Evolutionary conservation across 2,113 vertebrate genomes (phyloP).

Genomic region (Hystrix cristata): DNA sequence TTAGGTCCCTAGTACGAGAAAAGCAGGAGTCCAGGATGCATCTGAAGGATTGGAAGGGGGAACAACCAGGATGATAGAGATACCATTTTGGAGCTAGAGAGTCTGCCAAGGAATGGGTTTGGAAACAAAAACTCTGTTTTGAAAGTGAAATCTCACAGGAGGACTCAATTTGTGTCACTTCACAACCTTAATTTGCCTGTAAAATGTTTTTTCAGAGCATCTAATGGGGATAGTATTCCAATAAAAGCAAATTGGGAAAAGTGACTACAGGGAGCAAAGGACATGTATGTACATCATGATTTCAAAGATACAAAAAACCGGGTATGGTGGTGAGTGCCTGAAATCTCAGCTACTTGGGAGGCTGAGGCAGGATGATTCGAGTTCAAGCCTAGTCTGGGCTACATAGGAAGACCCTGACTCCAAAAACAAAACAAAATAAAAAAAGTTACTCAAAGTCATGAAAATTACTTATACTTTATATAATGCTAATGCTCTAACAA

Average conservation of each 20-base stretch:
- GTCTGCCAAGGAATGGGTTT: background rate
- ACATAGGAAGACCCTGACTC: background rate
- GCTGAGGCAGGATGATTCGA: too few species aligned
- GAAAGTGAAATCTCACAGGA: background rate
- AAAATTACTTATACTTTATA: background rate
- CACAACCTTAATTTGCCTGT: background rate
- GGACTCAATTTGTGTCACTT: background rate
- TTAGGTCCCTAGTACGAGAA: background rate
- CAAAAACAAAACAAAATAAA: background rate
- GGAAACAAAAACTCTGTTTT: background rate
- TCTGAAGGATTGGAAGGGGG: background rate
- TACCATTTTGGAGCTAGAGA: background rate
- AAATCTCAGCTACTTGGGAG: too few species aligned
- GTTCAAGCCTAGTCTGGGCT: background rate
- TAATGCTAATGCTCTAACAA: slow-evolving; percentile 14
- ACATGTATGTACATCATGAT: background rate
- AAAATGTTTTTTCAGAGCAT: background rate
- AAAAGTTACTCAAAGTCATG: background rate
- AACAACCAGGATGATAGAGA: background rate
- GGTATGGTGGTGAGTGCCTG: too few species aligned
- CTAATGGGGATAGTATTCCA: background rate
- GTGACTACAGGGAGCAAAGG: background rate
- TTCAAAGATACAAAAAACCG: too few species aligned
- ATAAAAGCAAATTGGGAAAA: background rate
- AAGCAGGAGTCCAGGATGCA: background rate